Evolutionary conservation across 2,797 vertebrate genomes (phyloP), one percentile per base, ranked within the genome.

Genomic region (Danionella dracula): DNA sequence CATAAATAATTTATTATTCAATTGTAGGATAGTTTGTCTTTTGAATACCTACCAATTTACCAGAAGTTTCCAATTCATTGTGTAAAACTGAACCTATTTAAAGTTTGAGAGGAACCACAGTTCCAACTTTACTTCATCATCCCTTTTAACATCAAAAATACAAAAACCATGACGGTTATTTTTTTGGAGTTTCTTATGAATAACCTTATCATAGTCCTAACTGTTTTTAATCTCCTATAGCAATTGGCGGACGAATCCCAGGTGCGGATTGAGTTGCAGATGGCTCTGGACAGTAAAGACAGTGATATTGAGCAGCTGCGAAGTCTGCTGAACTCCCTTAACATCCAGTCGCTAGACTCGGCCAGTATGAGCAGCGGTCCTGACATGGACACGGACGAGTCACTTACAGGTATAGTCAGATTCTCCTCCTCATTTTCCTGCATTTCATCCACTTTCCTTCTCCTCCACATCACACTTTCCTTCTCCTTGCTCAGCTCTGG

Each of bases 241-340:
- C 97, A 97, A 98, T 87, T 95, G 74, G 88, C 92, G 1, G 97
- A 99, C 20, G 97, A 99, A 82, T 96, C 93, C 75, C 95, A 94
- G 86, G 91, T 94, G 82, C 90, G 96, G 1, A 92, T 96, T 9
- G 97, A 99, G 80, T 90, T 98, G 55, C 97, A 99, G 86, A 99
- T 99, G 97, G 94, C 95, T 16, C 87, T 99, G 77, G 96, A 99
- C 84, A 99, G 96, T 71, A 98, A 96, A 75, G 96, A 99, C 83
- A 98, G 96, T 0, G 97, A 99, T 79, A 99, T 99, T 9, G 97
- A 99, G 79, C 96, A 99, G 84, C 92, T 99, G 32, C 91, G 95
- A 29, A 91, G 90, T 1, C 92, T 93, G 64, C 87, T 99, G 9
- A 94, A 93, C 78, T 82, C 94, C 5, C 81, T 98, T 62, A 95